Conservation (phyloP, 2,797 vertebrate species). For the Xenops minutus region DNA sequence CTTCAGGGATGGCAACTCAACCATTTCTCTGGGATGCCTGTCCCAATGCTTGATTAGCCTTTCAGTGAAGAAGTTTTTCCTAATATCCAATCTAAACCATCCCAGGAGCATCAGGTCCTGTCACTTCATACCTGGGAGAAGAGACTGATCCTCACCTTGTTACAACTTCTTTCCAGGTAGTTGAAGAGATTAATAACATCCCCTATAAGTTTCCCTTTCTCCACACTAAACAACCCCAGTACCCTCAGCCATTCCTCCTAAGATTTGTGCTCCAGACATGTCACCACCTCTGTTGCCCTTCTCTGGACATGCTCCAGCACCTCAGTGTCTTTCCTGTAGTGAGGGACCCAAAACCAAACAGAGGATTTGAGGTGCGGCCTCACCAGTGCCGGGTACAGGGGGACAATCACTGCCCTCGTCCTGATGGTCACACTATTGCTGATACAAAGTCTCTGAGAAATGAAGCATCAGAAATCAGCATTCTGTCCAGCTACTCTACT, state of each 20-base stretch:
- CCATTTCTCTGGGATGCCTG: background rate
- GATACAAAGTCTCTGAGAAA: background rate
- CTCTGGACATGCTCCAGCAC: background rate
- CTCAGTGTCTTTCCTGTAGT: background rate
- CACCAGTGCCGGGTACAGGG: accelerated
- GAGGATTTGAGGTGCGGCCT: background rate
- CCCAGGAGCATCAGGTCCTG: background rate
- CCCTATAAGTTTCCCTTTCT: background rate
- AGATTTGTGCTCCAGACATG: background rate
- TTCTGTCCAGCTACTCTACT: background rate
- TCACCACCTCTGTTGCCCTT: accelerated
- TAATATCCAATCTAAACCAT: background rate
- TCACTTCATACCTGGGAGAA: accelerated
- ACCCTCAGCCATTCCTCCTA: background rate
- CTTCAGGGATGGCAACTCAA: background rate
- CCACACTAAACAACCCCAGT: no score
- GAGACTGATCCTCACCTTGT: background rate
- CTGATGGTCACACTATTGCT: background rate
- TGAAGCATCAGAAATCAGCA: background rate
- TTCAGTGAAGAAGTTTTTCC: background rate
- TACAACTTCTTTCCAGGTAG: background rate
- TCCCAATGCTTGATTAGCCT: background rate
- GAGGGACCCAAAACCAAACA: background rate
- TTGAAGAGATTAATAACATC: background rate
- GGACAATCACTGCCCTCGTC: background rate